Percentiles rank a stretch among this genome's conserved stretches.
phyloP scores from a whole-genome alignment of 37 sponge, comb jelly and placozoan species.

The Eunapius fragilis region DNA sequence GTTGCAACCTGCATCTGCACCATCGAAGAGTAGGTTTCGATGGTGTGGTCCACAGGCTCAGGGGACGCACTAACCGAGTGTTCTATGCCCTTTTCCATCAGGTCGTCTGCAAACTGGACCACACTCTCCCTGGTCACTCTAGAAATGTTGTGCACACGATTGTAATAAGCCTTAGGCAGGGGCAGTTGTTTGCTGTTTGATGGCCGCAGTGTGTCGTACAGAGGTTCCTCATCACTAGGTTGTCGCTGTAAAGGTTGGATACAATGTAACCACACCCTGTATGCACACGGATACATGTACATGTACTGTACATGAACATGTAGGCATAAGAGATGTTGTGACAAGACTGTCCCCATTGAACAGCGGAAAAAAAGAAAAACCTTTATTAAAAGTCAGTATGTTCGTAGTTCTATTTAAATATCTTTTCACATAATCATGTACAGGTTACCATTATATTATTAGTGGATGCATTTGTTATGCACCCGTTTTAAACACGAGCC shows the following conservation, averaged over 20 bases:
- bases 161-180: background rate
- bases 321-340: too few relatives aligned
- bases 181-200: background rate
- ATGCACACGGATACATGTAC: background rate
- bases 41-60: slow-evolving; percentile 21
- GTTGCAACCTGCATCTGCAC: slow-evolving; percentile 9
- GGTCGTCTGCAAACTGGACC: slow-evolving; percentile 28
- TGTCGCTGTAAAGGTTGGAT: background rate
- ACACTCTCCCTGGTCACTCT: slow-evolving; percentile 41
- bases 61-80: background rate
- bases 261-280: too few relatives aligned
- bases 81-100: slow-evolving; percentile 22
- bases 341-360: too few relatives aligned
- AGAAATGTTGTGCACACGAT: background rate
- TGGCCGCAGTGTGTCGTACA: slow-evolving; percentile 39
- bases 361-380: too few relatives aligned
- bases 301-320: background rate
- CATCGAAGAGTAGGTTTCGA: slow-evolving; percentile 23
- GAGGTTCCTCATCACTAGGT: slow-evolving; percentile 38
- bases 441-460: too few relatives aligned
- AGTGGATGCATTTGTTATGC: too few relatives aligned
- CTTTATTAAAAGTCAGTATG: too few relatives aligned
- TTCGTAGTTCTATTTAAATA: too few relatives aligned
- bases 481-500: too few relatives aligned
- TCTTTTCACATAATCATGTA: too few relatives aligned